These are phyloP conservation scores for Oscheius myriophilus DNA, from an alignment of 2,888 invertebrate genomes.

Conservation along the genomic window DNA sequence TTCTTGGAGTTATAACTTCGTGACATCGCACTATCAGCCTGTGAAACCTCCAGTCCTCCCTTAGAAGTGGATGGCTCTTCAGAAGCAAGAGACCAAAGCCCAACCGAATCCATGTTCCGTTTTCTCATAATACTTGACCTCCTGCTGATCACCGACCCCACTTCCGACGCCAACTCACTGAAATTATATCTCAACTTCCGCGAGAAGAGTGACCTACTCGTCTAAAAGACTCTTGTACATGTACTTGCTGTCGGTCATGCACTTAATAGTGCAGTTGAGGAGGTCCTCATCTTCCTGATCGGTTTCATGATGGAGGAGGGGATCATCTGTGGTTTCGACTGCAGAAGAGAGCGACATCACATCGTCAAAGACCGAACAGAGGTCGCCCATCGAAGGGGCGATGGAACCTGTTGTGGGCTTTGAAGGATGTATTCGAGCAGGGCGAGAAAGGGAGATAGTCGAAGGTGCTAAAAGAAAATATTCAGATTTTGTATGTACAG, in stretches of 20 bases:
- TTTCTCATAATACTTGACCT: conserved; percentile 16
- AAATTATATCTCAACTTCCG: neutral
- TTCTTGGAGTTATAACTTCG: conserved; percentile 43
- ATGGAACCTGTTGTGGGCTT: conserved; percentile 18
- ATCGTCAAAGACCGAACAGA: conserved; percentile 57
- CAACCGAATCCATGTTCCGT: neutral
- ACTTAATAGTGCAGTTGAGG: conserved; percentile 38
- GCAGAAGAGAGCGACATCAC: conserved; percentile 30
- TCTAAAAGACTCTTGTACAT: conserved; percentile 60
- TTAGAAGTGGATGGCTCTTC: conserved; percentile 30
- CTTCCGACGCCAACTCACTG: conserved; percentile 33
- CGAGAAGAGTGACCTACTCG: conserved; percentile 27
- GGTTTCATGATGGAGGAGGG: conserved; percentile 13
- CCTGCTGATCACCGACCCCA: conserved; percentile 19
- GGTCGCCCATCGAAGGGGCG: conserved; percentile 47
- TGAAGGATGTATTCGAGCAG: conserved; percentile 14
- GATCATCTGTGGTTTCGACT: conserved; percentile 19
- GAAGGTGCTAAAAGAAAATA: conserved; percentile 9
- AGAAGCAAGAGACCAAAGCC: conserved; percentile 26
- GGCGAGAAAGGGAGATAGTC: conserved; percentile 8
- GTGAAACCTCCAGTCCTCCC: conserved; percentile 14
- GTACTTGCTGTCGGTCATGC: conserved; percentile 54
- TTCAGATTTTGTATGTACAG: no score
- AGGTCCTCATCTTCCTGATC: conserved; percentile 34
- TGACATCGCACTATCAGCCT: conserved; percentile 29